Conservation (phyloP, 1,140 invertebrate genomes). For the Bathynomus jamesi region DNA sequence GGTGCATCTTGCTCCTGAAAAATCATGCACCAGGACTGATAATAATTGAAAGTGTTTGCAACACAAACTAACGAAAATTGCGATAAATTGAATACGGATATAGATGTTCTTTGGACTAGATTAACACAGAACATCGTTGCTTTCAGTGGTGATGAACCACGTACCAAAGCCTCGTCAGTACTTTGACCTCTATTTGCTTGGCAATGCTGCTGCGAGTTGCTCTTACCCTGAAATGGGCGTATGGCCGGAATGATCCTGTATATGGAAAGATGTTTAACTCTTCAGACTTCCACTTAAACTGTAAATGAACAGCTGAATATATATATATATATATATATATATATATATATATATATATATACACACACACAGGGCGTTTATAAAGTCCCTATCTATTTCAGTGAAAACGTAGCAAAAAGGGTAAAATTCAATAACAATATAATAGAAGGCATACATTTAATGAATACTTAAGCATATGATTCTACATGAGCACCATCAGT, state of each 20-base stretch:
- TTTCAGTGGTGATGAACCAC: neutral
- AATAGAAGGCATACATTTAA: neutral
- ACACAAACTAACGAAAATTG: too few relatives aligned
- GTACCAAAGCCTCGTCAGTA: neutral
- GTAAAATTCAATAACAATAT: neutral
- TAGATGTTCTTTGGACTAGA: too few relatives aligned
- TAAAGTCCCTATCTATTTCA: neutral
- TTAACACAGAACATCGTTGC: too few relatives aligned
- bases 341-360: neutral
- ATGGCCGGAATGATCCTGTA: too few relatives aligned
- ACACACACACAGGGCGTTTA: neutral
- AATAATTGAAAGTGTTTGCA: too few relatives aligned
- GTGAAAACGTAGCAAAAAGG: neutral
- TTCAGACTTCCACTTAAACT: neutral
- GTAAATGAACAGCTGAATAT: neutral
- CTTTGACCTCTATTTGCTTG: neutral
- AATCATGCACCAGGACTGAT: too few relatives aligned
- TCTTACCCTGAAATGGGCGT: too few relatives aligned
- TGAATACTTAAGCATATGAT: too few relatives aligned
- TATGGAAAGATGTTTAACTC: neutral
- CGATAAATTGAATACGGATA: too few relatives aligned
- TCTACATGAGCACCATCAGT: too few relatives aligned
- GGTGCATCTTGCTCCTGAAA: too few relatives aligned
- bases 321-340: neutral
- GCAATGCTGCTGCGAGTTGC: too few relatives aligned